Evolutionary conservation across 2,888 invertebrate species (phyloP), one percentile per base, ranked within the genome.

Genomic region (Coremacera marginata): DNA sequence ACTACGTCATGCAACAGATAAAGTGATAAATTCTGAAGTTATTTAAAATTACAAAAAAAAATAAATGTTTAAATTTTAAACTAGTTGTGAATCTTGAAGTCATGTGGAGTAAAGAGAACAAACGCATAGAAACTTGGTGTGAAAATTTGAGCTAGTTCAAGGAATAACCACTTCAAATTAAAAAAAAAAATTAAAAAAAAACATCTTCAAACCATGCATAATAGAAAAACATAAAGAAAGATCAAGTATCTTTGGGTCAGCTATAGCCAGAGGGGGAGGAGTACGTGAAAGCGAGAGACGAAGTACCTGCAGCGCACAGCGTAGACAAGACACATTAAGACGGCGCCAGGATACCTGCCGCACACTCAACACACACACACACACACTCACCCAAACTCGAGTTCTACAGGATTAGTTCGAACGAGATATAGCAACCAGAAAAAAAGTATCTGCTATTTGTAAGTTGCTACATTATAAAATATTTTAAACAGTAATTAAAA

Each of bases 301-400:
- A 60, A 14, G 11, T 22, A 60, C 57, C 57, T 60, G 57, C 57
- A 27, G 19, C 2, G 19, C 22, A 25, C 57, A 57, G 22, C 27
- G 57, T 55, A 34, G 70, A 62, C 73, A 52, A 55, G 57, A 77
- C 57, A 67, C 52, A 71, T 70, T 74, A 55, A 60, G 34, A 82
- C 84, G 85, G 86, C 86, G 86, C 86, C 86, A 86, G 84, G 84
- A 86, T 85, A 86, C 86, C 86, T 86, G 85, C 84, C 81, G 82
- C 80, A 80, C 79, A 81, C 75, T 77, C 65, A 65, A 78, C 51
- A 31, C 73, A 60, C 16, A 19, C 37, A 19, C 22, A 4, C 44
- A 37, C 31, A 34, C 44, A 16, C 49, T 7, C 27, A 14, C 25
- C n/a, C 27, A 49, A n/a, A 63, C 31, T 3, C 62, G 25, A n/a